A percentile compares a stretch with the other conserved stretches of the same genome.
These are phyloP conservation scores for Meliscaeva auricollis DNA, from an alignment of 2,888 invertebrate genomes.

Conservation along the genomic window DNA sequence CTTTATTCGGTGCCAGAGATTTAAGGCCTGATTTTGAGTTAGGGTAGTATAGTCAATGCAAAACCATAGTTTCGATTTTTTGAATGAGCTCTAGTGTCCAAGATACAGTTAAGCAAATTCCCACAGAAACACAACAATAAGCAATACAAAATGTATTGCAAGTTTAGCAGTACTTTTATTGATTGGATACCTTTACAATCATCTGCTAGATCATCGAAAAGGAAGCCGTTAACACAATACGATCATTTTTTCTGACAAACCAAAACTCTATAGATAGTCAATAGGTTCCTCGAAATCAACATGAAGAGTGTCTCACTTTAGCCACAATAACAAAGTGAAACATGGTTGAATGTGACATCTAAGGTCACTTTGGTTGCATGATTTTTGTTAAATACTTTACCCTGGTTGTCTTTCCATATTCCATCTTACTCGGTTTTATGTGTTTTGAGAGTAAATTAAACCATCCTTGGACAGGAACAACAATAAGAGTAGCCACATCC, in stretches of 20 bases:
- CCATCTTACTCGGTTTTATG: slow-evolving; percentile 53
- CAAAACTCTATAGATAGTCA: slow-evolving; percentile 10
- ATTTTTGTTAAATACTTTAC: slow-evolving; percentile 47
- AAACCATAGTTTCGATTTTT: too few species aligned
- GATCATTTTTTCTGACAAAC: slow-evolving; percentile 19
- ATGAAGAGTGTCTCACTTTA: slow-evolving; percentile 39
- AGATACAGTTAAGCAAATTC: too few species aligned
- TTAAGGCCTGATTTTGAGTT: too few species aligned
- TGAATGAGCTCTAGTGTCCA: too few species aligned
- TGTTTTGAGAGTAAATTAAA: slow-evolving; percentile 61
- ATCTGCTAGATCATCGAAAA: too few species aligned
- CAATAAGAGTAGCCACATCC: slow-evolving; percentile 59
- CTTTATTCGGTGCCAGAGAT: too few species aligned
- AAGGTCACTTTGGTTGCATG: slow-evolving; percentile 52
- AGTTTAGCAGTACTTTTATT: too few species aligned
- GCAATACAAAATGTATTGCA: too few species aligned
- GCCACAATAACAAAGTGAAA: slow-evolving; percentile 25
- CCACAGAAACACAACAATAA: too few species aligned
- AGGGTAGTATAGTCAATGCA: too few species aligned
- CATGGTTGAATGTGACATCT: slow-evolving; percentile 28
- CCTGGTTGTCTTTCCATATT: slow-evolving; percentile 48
- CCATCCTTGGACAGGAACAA: slow-evolving; percentile 53
- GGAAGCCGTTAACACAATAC: too few species aligned
- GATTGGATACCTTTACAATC: too few species aligned
- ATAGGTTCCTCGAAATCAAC: slow-evolving; percentile 45